A percentile compares a stretch with the other conserved stretches of the same genome.
phyloP scores from a whole-genome alignment of 2,888 invertebrate genomes.

The Antheraea yamamai region DNA sequence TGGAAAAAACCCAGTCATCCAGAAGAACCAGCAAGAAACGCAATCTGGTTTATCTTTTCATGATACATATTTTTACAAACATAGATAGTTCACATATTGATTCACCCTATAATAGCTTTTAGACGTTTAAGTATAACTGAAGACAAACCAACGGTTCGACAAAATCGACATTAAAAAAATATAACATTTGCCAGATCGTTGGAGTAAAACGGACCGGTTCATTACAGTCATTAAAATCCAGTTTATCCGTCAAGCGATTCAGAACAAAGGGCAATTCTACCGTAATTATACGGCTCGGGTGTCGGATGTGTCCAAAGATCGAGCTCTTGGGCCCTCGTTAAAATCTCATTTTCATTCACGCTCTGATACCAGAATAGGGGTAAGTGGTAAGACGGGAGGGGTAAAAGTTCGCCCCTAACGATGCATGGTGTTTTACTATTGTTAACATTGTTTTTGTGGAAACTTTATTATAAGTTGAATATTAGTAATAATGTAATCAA shows the following conservation, averaged over 20 bases:
- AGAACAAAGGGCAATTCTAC: constrained; percentile 13
- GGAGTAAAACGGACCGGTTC: constrained; percentile 2
- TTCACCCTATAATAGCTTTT: no score
- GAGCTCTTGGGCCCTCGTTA: constrained; percentile 45
- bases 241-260: constrained; percentile 15
- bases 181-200: constrained; percentile 10
- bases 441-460: background rate
- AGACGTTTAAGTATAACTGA: background rate
- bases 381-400: background rate
- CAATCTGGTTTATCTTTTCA: no score
- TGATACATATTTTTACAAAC: no score
- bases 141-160: background rate
- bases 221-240: constrained; percentile 16
- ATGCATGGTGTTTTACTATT: constrained; percentile 4
- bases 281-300: constrained; percentile 16
- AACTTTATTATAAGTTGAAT: background rate
- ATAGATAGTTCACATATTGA: no score
- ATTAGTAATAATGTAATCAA: background rate
- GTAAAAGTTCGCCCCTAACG: constrained; percentile 3
- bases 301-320: constrained; percentile 34
- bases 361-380: constrained; percentile 2
- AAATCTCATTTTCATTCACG: constrained; percentile 50
- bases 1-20: no score
- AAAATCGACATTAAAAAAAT: background rate
- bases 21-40: no score